Evolutionary conservation across 2,113 vertebrate genomes (phyloP), one percentile per base, ranked within the genome.

Genomic region (Candoia aspera): DNA sequence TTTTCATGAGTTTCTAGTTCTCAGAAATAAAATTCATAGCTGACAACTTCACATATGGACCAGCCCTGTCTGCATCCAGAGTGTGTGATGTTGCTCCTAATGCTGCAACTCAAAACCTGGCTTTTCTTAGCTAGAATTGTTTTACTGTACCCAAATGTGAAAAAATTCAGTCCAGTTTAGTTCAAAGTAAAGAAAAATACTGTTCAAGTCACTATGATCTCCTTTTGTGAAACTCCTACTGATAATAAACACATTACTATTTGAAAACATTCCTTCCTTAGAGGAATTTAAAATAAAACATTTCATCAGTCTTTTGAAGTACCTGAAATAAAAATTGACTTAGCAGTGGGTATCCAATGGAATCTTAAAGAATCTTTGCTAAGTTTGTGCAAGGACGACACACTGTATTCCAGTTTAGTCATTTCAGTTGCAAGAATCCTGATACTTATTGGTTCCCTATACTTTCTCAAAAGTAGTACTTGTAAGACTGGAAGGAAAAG

Each of bases 211-310:
- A 79, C 33, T 79, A 79, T 79, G 33, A 10, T 19, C 15, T 79
- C 73, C 73, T 79, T 79, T 79, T 42, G 73, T 79, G 73, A 79
- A 42, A 42, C 8, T 9, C 73, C 73, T 79, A 42, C 73, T 79
- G 73, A 79, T 79, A 79, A 79, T 79, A 79, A 79, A 79, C 73
- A 79, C 73, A 79, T 79, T 79, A 79, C 42, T 79, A 79, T 79
- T 79, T 79, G 73, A 79, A 79, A 79, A 79, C 73, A 79, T 79
- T 79, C 73, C 33, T 79, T 79, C 73, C 73, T 79, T 23, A 79
- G 17, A 21, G 37, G 73, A 79, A 79, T 79, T 42, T 33, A 79
- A 42, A 79, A 79, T 79, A 79, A 79, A 79, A 42, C 73, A 79
- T 8, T 42, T 42, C 33, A 79, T 42, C 73, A 9, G 33, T 79